Conservation (phyloP, 2,888 invertebrate genomes). For the Synergus laeviventris region DNA sequence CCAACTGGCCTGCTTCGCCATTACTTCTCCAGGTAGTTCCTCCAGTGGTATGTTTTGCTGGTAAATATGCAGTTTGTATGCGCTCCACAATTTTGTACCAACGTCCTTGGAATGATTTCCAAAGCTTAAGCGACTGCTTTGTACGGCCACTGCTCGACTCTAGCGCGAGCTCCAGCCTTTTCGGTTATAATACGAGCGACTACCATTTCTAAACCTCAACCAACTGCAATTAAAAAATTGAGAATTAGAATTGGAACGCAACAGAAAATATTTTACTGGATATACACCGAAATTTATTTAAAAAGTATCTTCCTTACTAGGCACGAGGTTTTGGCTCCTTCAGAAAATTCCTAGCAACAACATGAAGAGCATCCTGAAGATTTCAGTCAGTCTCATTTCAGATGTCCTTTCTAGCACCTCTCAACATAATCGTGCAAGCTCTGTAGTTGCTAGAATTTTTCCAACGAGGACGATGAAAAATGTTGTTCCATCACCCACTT, state of each 20-base stretch:
- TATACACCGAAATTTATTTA: background rate
- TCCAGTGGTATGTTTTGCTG: conserved; percentile 92
- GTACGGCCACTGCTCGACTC: conserved; percentile 94
- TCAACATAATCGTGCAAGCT: conserved; percentile 97
- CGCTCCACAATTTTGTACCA: conserved; percentile 99
- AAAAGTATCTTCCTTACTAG: conserved; percentile 59
- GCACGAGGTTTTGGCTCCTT: conserved; percentile 79
- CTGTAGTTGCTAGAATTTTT: too few relatives aligned
- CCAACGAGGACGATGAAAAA: conserved; percentile 98
- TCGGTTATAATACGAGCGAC: conserved; percentile 88
- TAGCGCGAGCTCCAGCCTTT: conserved; percentile 85
- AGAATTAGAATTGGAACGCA: background rate
- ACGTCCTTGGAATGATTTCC: conserved; percentile 97
- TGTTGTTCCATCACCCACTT: conserved; percentile 99
- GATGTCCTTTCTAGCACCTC: conserved; percentile 98
- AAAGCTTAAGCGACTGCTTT: conserved; percentile 95
- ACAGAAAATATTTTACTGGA: background rate
- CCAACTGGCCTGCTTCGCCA: too few relatives aligned
- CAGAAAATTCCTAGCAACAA: conserved; percentile 95
- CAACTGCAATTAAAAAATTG: conserved; percentile 80
- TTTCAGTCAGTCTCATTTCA: conserved; percentile 97
- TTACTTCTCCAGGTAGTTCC: too few relatives aligned
- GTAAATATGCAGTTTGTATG: conserved; percentile 97
- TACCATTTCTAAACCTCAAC: conserved; percentile 99
- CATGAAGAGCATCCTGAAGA: conserved; percentile 96